phyloP scores from a whole-genome alignment of 2,113 vertebrate genomes.

The Caranx melampygus region DNA sequence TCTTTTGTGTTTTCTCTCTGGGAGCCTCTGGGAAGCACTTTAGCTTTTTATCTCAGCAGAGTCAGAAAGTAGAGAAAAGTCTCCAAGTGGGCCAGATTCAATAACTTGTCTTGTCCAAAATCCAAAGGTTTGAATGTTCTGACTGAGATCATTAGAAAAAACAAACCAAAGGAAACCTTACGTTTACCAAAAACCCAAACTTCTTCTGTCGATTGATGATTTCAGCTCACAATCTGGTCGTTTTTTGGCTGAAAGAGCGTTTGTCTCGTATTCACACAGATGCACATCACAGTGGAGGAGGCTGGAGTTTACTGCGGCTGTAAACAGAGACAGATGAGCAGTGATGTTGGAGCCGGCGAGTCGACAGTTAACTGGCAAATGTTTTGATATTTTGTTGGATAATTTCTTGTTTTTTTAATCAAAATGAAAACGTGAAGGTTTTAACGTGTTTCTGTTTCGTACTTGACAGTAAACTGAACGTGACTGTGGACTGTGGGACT shows the following conservation, averaged over 20 bases:
- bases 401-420: no score
- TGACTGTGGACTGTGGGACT: neutral
- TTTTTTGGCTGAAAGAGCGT: neutral
- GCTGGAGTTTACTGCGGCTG: neutral
- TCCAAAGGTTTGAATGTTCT: neutral
- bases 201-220: no score
- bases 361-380: no score
- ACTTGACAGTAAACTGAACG: no score
- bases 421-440: neutral
- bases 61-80: no score
- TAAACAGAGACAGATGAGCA: neutral
- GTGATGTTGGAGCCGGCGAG: neutral
- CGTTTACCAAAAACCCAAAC: no score
- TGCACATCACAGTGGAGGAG: neutral
- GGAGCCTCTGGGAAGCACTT: neutral
- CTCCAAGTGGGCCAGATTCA: neutral
- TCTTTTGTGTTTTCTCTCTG: neutral
- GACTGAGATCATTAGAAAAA: no score
- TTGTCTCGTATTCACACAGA: neutral
- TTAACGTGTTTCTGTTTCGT: neutral
- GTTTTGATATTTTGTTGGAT: no score
- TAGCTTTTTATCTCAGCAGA: neutral
- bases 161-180: no score
- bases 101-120: neutral
- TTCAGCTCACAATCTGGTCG: neutral